Evolutionary conservation across 2,888 invertebrate genomes (phyloP).

Genomic region (Seira musarum): DNA sequence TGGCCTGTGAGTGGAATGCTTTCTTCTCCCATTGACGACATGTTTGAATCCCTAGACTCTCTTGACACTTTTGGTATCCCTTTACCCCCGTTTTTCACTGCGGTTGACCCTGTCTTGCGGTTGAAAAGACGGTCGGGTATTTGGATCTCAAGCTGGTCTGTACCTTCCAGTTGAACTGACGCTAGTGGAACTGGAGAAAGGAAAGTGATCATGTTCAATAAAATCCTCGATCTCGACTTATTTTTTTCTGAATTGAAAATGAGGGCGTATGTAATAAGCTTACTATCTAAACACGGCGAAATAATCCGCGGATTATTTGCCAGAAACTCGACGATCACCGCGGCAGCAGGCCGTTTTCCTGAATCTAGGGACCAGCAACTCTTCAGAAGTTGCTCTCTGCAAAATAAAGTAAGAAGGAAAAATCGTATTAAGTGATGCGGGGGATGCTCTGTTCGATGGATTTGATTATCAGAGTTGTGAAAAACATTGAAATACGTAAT

Average conservation of each 20-base stretch:
- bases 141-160: constrained; percentile 76
- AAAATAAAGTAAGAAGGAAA: neutral
- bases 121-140: constrained; percentile 72
- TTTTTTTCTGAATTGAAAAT: neutral
- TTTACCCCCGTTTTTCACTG: constrained; percentile 52
- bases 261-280: neutral
- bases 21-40: constrained; percentile 56
- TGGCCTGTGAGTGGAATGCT: constrained; percentile 64
- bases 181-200: constrained; percentile 76
- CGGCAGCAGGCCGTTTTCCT: constrained; percentile 82
- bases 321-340: constrained; percentile 86
- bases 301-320: constrained; percentile 84
- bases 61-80: constrained; percentile 40
- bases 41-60: constrained; percentile 41
- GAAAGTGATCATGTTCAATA: constrained; percentile 11
- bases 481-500: too few species aligned
- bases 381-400: constrained; percentile 82
- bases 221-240: neutral
- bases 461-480: too few species aligned
- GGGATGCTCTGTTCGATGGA: too few species aligned
- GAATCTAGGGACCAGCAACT: constrained; percentile 85
- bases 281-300: constrained; percentile 82
- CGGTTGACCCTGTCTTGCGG: constrained; percentile 72
- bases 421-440: too few species aligned
- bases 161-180: constrained; percentile 82